These are phyloP conservation scores for Himalopsyche japonica DNA, from an alignment of 2,888 invertebrate species.

Conservation along the genomic window DNA sequence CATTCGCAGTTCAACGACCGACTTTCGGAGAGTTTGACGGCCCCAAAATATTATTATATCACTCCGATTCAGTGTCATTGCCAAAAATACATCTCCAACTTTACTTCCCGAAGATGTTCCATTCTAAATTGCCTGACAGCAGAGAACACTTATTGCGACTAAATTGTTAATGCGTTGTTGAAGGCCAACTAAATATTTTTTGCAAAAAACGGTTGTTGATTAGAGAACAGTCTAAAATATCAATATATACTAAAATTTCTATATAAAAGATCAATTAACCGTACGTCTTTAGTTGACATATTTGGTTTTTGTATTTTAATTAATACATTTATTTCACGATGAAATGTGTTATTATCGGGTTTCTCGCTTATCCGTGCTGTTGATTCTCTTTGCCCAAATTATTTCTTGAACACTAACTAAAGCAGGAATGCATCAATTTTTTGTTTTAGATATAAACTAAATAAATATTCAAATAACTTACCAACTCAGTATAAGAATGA, in stretches of 20 bases:
- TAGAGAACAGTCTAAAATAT: too few species aligned
- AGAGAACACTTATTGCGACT: neutral
- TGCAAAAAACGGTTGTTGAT: too few species aligned
- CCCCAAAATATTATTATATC: slow-evolving; percentile 45
- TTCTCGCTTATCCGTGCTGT: slow-evolving; percentile 25
- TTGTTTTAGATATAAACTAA: neutral
- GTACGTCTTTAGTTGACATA: too few species aligned
- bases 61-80: slow-evolving; percentile 58
- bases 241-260: too few species aligned
- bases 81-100: slow-evolving; percentile 48
- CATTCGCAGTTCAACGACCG: slow-evolving; percentile 59
- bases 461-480: neutral
- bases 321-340: too few species aligned
- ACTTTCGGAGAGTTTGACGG: slow-evolving; percentile 63
- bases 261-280: too few species aligned
- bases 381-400: slow-evolving; percentile 1
- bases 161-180: neutral
- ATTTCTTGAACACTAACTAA: too few species aligned
- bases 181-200: neutral
- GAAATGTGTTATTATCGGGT: neutral
- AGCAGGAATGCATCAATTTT: too few species aligned
- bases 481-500: neutral
- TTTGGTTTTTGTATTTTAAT: too few species aligned
- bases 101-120: neutral
- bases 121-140: neutral